These are phyloP conservation scores for Pungitius pungitius DNA, from an alignment of 2,113 vertebrate genomes.

Conservation along the genomic window DNA sequence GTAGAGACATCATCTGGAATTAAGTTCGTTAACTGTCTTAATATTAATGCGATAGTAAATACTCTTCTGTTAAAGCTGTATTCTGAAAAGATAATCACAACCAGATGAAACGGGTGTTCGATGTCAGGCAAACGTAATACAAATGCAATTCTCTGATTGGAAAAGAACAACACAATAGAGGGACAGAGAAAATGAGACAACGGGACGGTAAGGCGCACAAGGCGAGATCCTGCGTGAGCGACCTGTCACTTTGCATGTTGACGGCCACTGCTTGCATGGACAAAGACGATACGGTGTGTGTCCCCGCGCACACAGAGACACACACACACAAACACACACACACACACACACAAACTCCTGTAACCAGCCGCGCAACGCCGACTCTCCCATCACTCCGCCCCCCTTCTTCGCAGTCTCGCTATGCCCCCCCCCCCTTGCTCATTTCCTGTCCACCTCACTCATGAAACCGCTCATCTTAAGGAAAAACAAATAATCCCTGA, in stretches of 20 bases:
- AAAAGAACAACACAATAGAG: constrained; percentile 10
- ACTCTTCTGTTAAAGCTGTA: constrained; percentile 5
- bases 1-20: constrained; percentile 31
- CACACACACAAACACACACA: no score
- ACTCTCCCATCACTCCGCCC: constrained; percentile 49
- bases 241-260: constrained; percentile 75
- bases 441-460: constrained; percentile 65
- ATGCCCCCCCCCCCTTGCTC: constrained; percentile 5
- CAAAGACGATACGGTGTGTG: constrained; percentile 74
- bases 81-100: constrained; percentile 10
- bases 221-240: constrained; percentile 62
- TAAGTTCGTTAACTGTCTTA: constrained; percentile 39
- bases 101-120: constrained; percentile 33
- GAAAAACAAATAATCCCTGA: constrained; percentile 60
- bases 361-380: constrained; percentile 49
- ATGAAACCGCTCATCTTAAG: constrained; percentile 47
- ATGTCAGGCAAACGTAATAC: constrained; percentile 14
- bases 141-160: constrained; percentile 4
- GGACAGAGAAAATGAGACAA: neutral
- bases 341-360: no score
- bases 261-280: constrained; percentile 54
- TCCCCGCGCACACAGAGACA: constrained; percentile 28
- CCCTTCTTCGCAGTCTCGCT: constrained; percentile 35
- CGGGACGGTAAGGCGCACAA: neutral
- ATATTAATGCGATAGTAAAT: neutral